Base-by-base conservation (phyloP, 2,113 vertebrate species). In the western clawed frog (Xenopus tropicalis) region DNA sequence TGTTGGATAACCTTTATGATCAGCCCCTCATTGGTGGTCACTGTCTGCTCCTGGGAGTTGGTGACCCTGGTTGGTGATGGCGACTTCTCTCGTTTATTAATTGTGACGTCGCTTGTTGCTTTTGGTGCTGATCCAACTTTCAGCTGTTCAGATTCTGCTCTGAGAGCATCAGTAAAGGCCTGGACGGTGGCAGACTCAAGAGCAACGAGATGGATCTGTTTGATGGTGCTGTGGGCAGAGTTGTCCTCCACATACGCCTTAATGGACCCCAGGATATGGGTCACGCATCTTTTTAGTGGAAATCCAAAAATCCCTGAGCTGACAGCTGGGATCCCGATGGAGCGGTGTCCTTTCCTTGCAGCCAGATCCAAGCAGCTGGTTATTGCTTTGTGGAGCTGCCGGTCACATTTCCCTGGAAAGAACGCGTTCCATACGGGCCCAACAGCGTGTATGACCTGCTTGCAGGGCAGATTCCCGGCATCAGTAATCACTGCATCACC, bases 311-410 rank as follows among this genome's bases (percentile, higher is more conserved):
- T 22, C 11, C 93, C 91, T 0, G 83, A 89, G 2, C 91, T 87
- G 64, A 97, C 59, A 12, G 90, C 85, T 0, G 95, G 92, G n/a
- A 98, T 79, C 62, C 93, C 95, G 67, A 98, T 80, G 6, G 94
- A 94, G 4, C 0, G 0, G 19, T 82, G 86, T 1, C 77, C 23
- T 0, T 64, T 0, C 0, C 0, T 11, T 48, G 89, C 89, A 4
- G 95, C 93, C 1, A 87, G 75, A 0, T 54, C 61, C 0, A 98
- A 78, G 19, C 88, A 88, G 1, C 24, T 75, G 72, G 64, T 85
- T 29, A 96, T 85, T 0, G 37, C 80, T 61, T 5, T 85, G 23
- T 59, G 91, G 46, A 97, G 62, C 46, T 84, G 56, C 0, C 0
- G 1, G 4, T 54, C 0, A 0, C 85, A 77, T 37, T 16, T 79